phyloP scores from a whole-genome alignment of 2,888 invertebrate species.

The Zhuqinia jingwanae region DNA sequence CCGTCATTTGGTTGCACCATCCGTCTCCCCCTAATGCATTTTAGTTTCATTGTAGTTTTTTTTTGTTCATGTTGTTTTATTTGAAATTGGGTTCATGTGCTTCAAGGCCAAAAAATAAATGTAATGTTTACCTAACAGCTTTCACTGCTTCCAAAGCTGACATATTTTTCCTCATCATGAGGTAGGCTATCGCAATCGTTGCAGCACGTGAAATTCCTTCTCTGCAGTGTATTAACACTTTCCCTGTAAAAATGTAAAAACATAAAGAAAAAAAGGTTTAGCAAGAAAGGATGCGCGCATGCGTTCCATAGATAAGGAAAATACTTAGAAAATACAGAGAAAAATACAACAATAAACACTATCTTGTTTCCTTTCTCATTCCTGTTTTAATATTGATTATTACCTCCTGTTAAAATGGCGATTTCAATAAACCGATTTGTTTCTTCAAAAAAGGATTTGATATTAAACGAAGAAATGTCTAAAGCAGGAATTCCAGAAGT shows the following conservation, averaged over 20 bases:
- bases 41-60: no score
- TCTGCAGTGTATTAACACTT: slow-evolving; percentile 82
- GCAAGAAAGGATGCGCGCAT: no score
- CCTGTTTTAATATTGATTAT: no score
- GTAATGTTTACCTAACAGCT: slow-evolving; percentile 80
- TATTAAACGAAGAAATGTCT: slow-evolving; percentile 81
- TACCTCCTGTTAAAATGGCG: slow-evolving; percentile 78
- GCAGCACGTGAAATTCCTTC: slow-evolving; percentile 82
- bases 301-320: neutral
- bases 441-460: slow-evolving; percentile 81
- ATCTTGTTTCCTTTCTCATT: no score
- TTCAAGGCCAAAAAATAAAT: no score
- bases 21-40: slow-evolving; percentile 80
- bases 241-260: slow-evolving; percentile 78
- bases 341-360: no score
- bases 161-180: slow-evolving; percentile 81
- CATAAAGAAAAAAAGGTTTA: no score
- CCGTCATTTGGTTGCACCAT: slow-evolving; percentile 82
- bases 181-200: slow-evolving; percentile 80
- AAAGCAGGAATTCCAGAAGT: slow-evolving; percentile 82
- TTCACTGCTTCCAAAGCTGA: slow-evolving; percentile 81
- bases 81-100: no score
- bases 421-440: slow-evolving; percentile 82
- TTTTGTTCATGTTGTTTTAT: no score
- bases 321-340: no score